Evolutionary conservation across 2,113 vertebrate species (phyloP).

Genomic region (Cardinalis cardinalis): DNA sequence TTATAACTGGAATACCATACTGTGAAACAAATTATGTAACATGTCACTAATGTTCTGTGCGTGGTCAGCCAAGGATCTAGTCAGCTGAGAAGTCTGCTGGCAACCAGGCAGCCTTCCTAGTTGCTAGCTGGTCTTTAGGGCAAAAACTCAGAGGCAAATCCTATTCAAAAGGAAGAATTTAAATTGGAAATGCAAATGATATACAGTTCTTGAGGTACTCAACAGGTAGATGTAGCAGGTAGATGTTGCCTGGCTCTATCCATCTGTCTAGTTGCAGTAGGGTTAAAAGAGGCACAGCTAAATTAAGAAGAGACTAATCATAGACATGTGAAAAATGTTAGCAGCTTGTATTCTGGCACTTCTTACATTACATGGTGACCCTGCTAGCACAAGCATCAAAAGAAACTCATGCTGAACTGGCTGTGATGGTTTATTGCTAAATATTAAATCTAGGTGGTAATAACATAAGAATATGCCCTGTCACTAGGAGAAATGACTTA

Average conservation of each 20-base stretch:
- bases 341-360: conserved; percentile 9
- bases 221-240: background rate
- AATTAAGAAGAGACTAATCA: conserved; percentile 28
- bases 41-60: background rate
- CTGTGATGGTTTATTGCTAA: background rate
- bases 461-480: background rate
- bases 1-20: background rate
- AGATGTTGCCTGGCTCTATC: background rate
- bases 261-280: background rate
- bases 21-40: background rate
- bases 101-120: background rate
- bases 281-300: conserved; percentile 26
- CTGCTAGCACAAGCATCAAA: background rate
- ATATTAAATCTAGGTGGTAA: background rate
- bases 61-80: background rate
- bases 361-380: conserved; percentile 9
- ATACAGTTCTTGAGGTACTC: background rate
- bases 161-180: background rate
- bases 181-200: background rate
- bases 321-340: conserved; percentile 26
- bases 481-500: background rate
- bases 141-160: background rate
- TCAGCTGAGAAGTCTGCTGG: background rate
- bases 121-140: background rate
- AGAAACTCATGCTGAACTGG: background rate